Percentiles rank a stretch among this genome's conserved stretches.
Evolutionary conservation across 2,113 vertebrate species (phyloP).

Genomic region (Empidonax traillii): DNA sequence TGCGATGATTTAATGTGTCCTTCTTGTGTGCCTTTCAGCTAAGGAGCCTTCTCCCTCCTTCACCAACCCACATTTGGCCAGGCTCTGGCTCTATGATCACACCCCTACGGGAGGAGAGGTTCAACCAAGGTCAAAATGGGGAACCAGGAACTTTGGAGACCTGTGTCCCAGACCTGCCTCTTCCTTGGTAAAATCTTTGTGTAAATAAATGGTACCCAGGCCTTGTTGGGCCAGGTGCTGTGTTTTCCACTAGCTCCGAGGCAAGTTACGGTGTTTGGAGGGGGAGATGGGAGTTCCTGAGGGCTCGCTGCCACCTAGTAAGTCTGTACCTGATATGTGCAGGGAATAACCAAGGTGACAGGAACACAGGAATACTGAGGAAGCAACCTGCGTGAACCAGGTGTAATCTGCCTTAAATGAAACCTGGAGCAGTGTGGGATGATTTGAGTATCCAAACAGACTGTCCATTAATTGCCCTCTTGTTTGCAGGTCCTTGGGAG

Average conservation of each 20-base stretch:
- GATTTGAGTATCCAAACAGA: neutral
- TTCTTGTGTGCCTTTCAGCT: neutral
- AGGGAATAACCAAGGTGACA: neutral
- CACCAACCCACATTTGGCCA: neutral
- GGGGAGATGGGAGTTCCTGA: neutral
- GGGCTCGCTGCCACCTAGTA: neutral
- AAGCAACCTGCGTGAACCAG: neutral
- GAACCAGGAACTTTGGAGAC: neutral
- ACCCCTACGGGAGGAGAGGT: neutral
- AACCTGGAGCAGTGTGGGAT: neutral
- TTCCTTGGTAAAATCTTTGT: neutral
- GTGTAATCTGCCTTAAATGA: neutral
- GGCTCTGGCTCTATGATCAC: neutral
- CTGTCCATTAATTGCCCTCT: neutral
- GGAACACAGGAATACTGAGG: neutral
- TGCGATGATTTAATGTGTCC: constrained; percentile 56
- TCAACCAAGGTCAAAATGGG: neutral
- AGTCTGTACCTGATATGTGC: neutral
- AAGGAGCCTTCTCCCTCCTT: neutral
- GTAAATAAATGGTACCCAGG: neutral
- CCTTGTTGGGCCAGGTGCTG: rapidly evolving
- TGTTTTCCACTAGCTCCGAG: neutral
- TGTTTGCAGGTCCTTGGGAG: neutral
- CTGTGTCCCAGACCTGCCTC: neutral
- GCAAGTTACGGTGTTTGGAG: neutral